phyloP scores from a whole-genome alignment of 2,113 vertebrate genomes.

The Prunella himalayana region DNA sequence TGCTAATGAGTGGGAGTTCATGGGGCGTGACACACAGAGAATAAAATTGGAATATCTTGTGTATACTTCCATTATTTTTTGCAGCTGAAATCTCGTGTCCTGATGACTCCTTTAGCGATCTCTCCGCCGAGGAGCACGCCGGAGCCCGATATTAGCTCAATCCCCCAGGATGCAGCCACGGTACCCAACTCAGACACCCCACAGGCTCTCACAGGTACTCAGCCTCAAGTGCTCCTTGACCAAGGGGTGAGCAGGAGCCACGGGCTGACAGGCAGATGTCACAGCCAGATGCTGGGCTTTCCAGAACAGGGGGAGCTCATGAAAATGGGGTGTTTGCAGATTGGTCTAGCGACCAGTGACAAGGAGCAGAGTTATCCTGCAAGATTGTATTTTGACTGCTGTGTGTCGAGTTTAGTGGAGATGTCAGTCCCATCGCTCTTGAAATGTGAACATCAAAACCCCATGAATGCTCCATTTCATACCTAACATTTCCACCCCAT shows the following conservation, averaged over 20 bases:
- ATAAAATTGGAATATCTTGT: background rate
- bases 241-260: background rate
- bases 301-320: background rate
- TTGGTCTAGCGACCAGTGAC: background rate
- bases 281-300: background rate
- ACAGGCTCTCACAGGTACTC: conserved; percentile 88
- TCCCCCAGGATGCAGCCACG: conserved; percentile 91
- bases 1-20: conserved; percentile 19
- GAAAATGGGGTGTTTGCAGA: background rate
- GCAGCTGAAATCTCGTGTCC: conserved; percentile 88
- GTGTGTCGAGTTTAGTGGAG: background rate
- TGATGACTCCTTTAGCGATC: conserved; percentile 87
- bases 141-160: conserved; percentile 89
- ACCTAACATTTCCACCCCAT: background rate
- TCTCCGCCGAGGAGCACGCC: conserved; percentile 89
- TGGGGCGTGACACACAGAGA: background rate
- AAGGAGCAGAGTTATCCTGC: background rate
- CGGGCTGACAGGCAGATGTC: background rate
- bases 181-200: conserved; percentile 83
- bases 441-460: background rate
- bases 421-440: background rate
- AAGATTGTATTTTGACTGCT: background rate
- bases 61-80: conserved; percentile 51
- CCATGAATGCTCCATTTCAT: background rate
- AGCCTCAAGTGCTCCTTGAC: background rate